Percentiles rank a stretch among this genome's conserved stretches.
These are phyloP conservation scores for Nerophis lumbriciformis DNA, from an alignment of 2,113 vertebrate species.

Conservation along the genomic window DNA sequence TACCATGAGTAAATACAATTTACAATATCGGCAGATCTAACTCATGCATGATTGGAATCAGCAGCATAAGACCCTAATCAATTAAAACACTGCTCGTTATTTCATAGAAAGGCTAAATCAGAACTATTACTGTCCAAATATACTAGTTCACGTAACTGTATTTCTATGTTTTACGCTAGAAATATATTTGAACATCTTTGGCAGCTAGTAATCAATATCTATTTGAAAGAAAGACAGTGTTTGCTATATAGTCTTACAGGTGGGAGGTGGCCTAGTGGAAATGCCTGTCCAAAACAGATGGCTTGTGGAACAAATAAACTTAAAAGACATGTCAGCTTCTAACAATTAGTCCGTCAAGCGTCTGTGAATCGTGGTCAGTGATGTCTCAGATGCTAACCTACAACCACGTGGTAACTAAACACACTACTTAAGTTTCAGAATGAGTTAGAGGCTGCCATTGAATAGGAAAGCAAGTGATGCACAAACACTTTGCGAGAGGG, in stretches of 20 bases:
- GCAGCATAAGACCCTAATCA: no score
- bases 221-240: slow-evolving; percentile 11
- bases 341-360: slow-evolving; percentile 64
- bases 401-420: slow-evolving; percentile 37
- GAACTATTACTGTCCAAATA: no score
- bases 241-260: slow-evolving; percentile 20
- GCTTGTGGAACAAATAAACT: slow-evolving; percentile 58
- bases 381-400: slow-evolving; percentile 47
- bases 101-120: no score
- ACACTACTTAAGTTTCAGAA: slow-evolving; percentile 22
- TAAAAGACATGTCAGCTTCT: slow-evolving; percentile 65
- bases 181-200: no score
- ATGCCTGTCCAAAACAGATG: slow-evolving; percentile 44
- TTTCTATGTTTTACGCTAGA: no score
- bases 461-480: slow-evolving; percentile 33
- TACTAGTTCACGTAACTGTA: no score
- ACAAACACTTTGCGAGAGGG: slow-evolving; percentile 47
- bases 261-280: slow-evolving; percentile 30
- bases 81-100: no score
- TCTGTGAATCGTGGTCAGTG: slow-evolving; percentile 53
- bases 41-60: no score
- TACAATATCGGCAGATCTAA: no score
- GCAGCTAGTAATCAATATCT: background rate
- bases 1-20: no score
- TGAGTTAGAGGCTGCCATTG: slow-evolving; percentile 11